Evolutionary conservation across 2,113 vertebrate genomes (phyloP), one percentile per base, ranked within the genome.

Genomic region (Rhodinocichla rosea): DNA sequence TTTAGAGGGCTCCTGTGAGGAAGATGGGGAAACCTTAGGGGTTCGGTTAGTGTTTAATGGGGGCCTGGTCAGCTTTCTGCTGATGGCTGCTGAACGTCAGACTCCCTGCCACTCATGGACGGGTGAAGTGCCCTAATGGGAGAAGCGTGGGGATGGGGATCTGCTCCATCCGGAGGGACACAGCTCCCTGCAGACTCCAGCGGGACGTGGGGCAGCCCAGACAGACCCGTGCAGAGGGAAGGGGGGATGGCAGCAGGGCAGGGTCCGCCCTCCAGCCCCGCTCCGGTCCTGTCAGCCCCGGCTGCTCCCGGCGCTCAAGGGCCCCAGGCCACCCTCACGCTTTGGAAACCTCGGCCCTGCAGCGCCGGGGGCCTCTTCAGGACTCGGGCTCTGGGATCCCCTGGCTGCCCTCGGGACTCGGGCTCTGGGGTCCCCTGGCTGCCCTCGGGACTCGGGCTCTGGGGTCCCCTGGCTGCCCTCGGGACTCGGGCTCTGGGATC

Each of bases 71-170:
- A 37, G 27, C 27, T 56, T 75, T 70, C 52, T 47, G 52, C 53
- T 16, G 56, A 27, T 23, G 27, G 4, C 22, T 10, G 83, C 14
- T 37, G 50, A 32, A 30, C 49, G 44, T 42, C 33, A 39, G 49
- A 6, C 33, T 18, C 30, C 62, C 19, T 4, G 27, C 16, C 63
- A 44, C 53, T 10, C 32, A 1, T 0, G 1, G 1, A 9, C 0
- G 7, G 59, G 24, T 2, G 9, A 7, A 1, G 2, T 0, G 17
- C 44, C 11, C 77, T 13, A 1, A 5, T 0, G 15, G 10, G 35
- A 47, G 35, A 39, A 59, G 22, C 0, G 1, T 4, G 15, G 28
- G n/a, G 16, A 42, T 2, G 35, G 10, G 21, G 21, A 30, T 13
- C 10, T 2, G 21, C 2, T 24, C 21, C 12, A 0, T 13, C 4